Conservation (phyloP, 2,888 invertebrate genomes). For the Fragum whitleyi region DNA sequence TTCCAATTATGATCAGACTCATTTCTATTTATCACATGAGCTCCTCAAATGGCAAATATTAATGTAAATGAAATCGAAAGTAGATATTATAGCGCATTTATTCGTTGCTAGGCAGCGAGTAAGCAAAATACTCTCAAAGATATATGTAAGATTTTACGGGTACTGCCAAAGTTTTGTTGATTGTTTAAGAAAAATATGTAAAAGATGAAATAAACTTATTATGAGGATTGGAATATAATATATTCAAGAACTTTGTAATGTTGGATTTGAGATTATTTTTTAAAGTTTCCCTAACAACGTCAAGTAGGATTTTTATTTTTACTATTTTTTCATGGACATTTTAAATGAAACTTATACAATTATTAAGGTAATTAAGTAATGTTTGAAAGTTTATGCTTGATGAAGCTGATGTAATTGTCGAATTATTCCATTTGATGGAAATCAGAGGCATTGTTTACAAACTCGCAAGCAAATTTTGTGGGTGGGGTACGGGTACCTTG, state of each 20-base stretch:
- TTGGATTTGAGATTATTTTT: not conserved
- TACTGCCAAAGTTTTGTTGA: too few relatives aligned
- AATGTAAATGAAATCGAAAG: not conserved
- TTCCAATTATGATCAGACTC: too few relatives aligned
- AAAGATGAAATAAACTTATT: too few relatives aligned
- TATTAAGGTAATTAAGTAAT: not conserved
- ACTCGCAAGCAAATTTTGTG: slow-evolving; percentile 22
- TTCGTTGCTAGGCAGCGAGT: slow-evolving; percentile 19
- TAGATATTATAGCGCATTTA: slow-evolving; percentile 6
- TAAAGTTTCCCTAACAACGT: slow-evolving; percentile 59
- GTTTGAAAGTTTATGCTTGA: too few relatives aligned
- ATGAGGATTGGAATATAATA: too few relatives aligned
- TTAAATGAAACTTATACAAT: not conserved
- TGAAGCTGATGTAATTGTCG: not conserved
- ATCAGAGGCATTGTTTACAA: not conserved
- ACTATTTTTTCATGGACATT: not conserved
- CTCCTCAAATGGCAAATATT: too few relatives aligned
- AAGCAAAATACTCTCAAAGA: slow-evolving; percentile 27
- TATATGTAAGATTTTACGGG: too few relatives aligned
- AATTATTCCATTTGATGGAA: not conserved
- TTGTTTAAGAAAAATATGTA: too few relatives aligned
- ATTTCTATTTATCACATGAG: too few relatives aligned
- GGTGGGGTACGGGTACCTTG: slow-evolving; percentile 59
- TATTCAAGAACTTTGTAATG: too few relatives aligned
- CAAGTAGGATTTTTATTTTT: slow-evolving; percentile 20